These are phyloP conservation scores for Operophtera brumata DNA, from an alignment of 2,888 invertebrate species.

Conservation along the genomic window DNA sequence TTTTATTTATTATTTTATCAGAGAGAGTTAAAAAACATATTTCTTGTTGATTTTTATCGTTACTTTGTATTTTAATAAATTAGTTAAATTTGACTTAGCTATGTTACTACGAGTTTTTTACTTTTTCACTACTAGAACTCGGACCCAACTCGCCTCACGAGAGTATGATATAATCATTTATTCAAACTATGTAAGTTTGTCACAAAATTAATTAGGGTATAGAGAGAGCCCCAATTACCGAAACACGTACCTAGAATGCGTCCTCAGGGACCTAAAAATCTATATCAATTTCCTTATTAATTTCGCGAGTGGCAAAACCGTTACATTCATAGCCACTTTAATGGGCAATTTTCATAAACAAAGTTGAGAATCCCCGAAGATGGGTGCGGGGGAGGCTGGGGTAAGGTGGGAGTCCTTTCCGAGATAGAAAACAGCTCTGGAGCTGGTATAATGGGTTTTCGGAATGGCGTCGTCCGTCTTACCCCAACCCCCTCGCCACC, in stretches of 20 bases:
- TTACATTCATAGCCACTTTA: slow-evolving; percentile 80
- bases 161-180: too few relatives aligned
- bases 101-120: too few relatives aligned
- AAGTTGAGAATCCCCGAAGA: slow-evolving; percentile 74
- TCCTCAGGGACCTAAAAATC: slow-evolving; percentile 59
- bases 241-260: slow-evolving; percentile 27
- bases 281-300: slow-evolving; percentile 80
- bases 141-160: too few relatives aligned
- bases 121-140: too few relatives aligned
- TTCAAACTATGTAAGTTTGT: slow-evolving; percentile 2
- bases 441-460: slow-evolving; percentile 85
- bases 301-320: slow-evolving; percentile 77
- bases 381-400: slow-evolving; percentile 47
- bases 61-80: too few relatives aligned
- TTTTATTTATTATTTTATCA: not conserved
- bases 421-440: slow-evolving; percentile 82
- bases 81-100: too few relatives aligned
- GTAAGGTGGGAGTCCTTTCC: slow-evolving; percentile 69
- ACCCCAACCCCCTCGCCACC: slow-evolving; percentile 59
- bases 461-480: slow-evolving; percentile 87
- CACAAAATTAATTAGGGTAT: slow-evolving; percentile 10
- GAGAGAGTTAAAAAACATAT: too few relatives aligned
- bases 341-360: slow-evolving; percentile 81
- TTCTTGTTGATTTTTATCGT: not conserved
- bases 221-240: slow-evolving; percentile 19